Evolutionary conservation across 1,140 invertebrate genomes (phyloP).

Genomic region (Sarcophaga bullata): DNA sequence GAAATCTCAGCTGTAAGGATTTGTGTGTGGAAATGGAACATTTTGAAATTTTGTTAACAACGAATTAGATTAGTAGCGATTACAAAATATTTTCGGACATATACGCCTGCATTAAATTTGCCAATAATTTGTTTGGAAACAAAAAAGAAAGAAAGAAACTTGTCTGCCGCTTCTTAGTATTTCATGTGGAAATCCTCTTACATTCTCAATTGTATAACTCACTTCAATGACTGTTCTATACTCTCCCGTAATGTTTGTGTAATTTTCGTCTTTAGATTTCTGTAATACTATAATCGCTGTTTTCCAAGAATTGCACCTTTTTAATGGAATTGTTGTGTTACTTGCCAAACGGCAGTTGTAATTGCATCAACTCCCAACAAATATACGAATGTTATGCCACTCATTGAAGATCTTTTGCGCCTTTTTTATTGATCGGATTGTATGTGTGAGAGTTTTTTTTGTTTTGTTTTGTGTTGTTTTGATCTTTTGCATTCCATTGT

Average conservation of each 20-base stretch:
- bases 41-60: background rate
- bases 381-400: background rate
- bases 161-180: background rate
- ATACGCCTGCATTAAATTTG: background rate
- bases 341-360: constrained; percentile 29
- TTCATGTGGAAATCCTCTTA: constrained; percentile 9
- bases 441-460: background rate
- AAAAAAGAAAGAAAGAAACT: too few relatives aligned
- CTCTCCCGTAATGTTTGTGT: background rate
- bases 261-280: constrained; percentile 18
- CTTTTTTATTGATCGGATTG: constrained; percentile 29
- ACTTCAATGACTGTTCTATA: background rate
- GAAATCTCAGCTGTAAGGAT: constrained; percentile 11
- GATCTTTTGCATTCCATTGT: too few relatives aligned
- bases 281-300: background rate
- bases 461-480: background rate
- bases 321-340: constrained; percentile 40
- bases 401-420: constrained; percentile 3
- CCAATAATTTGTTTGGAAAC: too few relatives aligned
- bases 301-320: constrained; percentile 35
- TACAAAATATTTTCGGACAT: constrained; percentile 6
- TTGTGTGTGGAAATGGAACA: constrained; percentile 13
- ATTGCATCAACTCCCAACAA: constrained; percentile 15
- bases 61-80: constrained; percentile 29
- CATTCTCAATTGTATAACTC: constrained; percentile 33